A percentile compares a stretch with the other conserved stretches of the same genome.
These are phyloP conservation scores for Odontocerum albicorne DNA, from an alignment of 2,888 invertebrate genomes.

Conservation along the genomic window DNA sequence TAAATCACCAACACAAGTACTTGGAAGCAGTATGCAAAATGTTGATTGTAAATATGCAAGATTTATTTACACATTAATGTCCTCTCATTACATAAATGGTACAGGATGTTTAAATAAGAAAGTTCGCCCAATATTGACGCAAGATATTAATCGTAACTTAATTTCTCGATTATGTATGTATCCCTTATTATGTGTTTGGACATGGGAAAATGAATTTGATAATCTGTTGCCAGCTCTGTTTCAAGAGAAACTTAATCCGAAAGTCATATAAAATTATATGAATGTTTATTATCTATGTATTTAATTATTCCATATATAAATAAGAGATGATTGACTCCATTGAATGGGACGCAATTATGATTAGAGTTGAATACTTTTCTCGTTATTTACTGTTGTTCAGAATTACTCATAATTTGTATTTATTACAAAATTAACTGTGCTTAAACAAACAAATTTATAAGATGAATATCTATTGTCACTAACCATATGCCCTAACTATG, in stretches of 20 bases:
- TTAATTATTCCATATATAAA: too few species aligned
- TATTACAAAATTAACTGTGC: too few species aligned
- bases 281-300: too few species aligned
- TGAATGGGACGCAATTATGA: too few species aligned
- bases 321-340: too few species aligned
- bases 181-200: slow-evolving; percentile 55
- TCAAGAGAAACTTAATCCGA: neutral
- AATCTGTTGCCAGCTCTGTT: slow-evolving; percentile 46
- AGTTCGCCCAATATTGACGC: slow-evolving; percentile 53
- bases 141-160: slow-evolving; percentile 43
- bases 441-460: too few species aligned
- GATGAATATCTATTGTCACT: too few species aligned
- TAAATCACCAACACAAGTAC: slow-evolving; percentile 43
- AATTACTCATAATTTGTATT: too few species aligned
- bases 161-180: slow-evolving; percentile 47
- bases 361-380: too few species aligned
- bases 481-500: too few species aligned
- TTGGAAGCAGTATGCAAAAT: slow-evolving; percentile 50
- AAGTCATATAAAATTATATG: too few species aligned
- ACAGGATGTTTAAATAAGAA: slow-evolving; percentile 54
- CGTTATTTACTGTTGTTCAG: too few species aligned
- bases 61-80: slow-evolving; percentile 53
- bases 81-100: slow-evolving; percentile 52
- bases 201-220: slow-evolving; percentile 52
- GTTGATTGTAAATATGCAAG: slow-evolving; percentile 55